Conservation (phyloP, 2,113 vertebrate genomes). For the Panthera leo region DNA sequence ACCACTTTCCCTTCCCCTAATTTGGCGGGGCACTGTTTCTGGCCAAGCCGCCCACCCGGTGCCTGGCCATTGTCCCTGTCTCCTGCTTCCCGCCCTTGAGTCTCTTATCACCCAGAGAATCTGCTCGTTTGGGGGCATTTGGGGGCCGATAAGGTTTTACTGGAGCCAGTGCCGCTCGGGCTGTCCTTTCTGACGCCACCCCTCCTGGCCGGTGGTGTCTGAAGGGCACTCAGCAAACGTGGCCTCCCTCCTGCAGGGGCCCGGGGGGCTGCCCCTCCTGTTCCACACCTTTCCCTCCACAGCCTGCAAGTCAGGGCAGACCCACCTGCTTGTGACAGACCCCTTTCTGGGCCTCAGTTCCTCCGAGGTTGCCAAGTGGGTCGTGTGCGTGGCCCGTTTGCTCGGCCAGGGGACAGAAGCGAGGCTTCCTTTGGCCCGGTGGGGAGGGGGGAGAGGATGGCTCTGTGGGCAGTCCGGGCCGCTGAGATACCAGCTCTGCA, state of each 20-base stretch:
- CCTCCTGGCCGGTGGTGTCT: fast-evolving
- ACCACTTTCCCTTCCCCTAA: not conserved
- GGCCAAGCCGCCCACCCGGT: not conserved
- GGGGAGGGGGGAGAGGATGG: not conserved
- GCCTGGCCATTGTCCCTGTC: constrained; percentile 34
- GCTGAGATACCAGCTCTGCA: not conserved
- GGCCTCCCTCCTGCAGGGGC: not conserved
- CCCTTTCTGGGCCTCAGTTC: not conserved
- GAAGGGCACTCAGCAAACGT: not conserved
- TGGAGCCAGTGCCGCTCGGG: not conserved
- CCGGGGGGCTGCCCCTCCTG: no score
- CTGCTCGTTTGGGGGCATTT: fast-evolving
- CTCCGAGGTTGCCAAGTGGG: not conserved
- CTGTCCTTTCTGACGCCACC: not conserved
- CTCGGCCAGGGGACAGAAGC: not conserved
- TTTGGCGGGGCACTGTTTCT: not conserved
- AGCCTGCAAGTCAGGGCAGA: not conserved
- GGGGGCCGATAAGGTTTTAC: constrained; percentile 69
- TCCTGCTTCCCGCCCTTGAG: constrained; percentile 60
- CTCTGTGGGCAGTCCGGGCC: not conserved
- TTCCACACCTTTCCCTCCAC: not conserved
- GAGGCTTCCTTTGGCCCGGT: not conserved
- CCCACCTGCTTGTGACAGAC: not conserved
- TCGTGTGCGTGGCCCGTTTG: fast-evolving
- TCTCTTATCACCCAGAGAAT: constrained; percentile 28